Base-by-base conservation (phyloP, 2,113 vertebrate species). In the Tylochromis polylepis region DNA sequence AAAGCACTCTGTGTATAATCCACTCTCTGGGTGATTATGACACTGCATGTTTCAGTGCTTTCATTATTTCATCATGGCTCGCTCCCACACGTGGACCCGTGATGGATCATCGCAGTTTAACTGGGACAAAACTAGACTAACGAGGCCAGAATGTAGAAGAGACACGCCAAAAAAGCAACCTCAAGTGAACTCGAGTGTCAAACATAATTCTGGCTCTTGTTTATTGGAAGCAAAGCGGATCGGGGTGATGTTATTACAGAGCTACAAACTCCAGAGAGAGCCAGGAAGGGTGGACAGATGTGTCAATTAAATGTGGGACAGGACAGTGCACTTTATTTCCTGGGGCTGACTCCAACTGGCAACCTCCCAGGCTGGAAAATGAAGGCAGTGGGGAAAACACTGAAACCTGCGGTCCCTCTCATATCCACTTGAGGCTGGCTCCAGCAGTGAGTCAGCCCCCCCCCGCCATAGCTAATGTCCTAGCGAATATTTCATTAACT, bases 401-500 rank as follows among this genome's bases (percentile, higher is more conserved):
- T 72, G 67, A 49, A 41, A 72, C 6, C 43, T 31, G 43, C 43
- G 51, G 70, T 51, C 29, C 16, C 70, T 75, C 70, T 12, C 43
- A 51, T 0, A 20, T 31, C 70, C 70, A 75, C 43, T 51, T 4
- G 43, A 75, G 70, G 70, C 70, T 29, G 41, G 41, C 41, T 75
- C 24, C 18, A 53, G 7, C 3, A 53, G 49, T 53, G 18, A 20
- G 18, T 7, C 15, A 9, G 18, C 9, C 20, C 8, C 51, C 51
- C n/a, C 18, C 0, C 38, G 43, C 65, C 8, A 70, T 3, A 27
- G 14, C 16, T 70, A 9, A 70, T 24, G 38, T 43, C 38, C 22
- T 46, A 46, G 22, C 8, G 0, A 72, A 27, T 15, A 27, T 72
- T 72, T 70, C 12, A 16, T 15, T 24, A 0, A 16, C 1, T 4